phyloP scores from a whole-genome alignment of 1,140 invertebrate species.

The Onthophagus taurus region DNA sequence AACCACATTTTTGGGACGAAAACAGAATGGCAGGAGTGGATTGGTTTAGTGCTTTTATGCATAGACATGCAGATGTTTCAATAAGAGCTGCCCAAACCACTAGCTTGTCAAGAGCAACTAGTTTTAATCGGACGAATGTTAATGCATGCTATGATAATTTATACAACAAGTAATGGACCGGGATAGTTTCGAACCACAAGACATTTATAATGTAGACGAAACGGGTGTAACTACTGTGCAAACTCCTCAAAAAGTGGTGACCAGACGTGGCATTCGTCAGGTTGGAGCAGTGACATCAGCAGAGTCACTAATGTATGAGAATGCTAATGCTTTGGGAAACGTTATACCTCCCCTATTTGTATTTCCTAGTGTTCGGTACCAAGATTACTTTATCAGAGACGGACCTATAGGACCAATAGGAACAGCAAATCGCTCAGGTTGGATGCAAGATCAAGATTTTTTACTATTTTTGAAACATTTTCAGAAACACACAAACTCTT shows the following conservation, averaged over 20 bases:
- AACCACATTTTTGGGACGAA: constrained; percentile 28
- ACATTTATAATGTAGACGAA: constrained; percentile 18
- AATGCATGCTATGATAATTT: constrained; percentile 30
- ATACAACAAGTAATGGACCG: constrained; percentile 29
- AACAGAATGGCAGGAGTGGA: constrained; percentile 36
- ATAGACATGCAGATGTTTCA: constrained; percentile 38
- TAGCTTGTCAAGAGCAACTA: constrained; percentile 39
- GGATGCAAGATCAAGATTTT: constrained; percentile 35
- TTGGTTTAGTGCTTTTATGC: constrained; percentile 40
- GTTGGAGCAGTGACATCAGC: constrained; percentile 35
- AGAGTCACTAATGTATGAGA: constrained; percentile 38
- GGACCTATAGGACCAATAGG: constrained; percentile 34
- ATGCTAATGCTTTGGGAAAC: constrained; percentile 26
- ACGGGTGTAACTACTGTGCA: constrained; percentile 24
- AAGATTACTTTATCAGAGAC: constrained; percentile 35
- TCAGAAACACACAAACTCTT: constrained; percentile 22
- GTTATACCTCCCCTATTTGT: background rate
- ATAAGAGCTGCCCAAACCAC: constrained; percentile 37
- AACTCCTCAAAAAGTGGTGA: constrained; percentile 30
- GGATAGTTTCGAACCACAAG: constrained; percentile 25
- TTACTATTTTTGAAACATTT: constrained; percentile 26
- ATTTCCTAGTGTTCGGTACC: constrained; percentile 5
- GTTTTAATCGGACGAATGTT: constrained; percentile 41
- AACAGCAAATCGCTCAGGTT: constrained; percentile 32
- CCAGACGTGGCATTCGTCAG: constrained; percentile 36